Evolutionary conservation across 2,797 vertebrate species (phyloP), one percentile per base, ranked within the genome.

Genomic region (Cyclura pinguis): DNA sequence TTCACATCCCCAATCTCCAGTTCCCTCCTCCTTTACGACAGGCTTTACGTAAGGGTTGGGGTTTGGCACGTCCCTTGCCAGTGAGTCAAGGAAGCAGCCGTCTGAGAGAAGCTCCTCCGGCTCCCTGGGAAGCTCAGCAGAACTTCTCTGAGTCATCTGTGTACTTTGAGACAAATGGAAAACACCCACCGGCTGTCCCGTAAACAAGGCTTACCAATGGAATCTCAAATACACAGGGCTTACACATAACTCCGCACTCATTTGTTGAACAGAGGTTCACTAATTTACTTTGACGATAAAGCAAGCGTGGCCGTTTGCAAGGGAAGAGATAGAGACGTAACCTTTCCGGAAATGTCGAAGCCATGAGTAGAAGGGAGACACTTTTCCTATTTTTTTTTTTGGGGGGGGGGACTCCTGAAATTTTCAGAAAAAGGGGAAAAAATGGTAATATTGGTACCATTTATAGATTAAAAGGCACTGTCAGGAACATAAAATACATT

Each of bases 41-140:
- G 67, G 55, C 59, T 89, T 89, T 88, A 38, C 16, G 67, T 69
- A 92, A 16, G 10, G 59, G 24, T 32, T 22, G 29, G 81, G 24
- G 29, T 86, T 88, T 78, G 57, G 72, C 38, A 35, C 20, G 27
- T 6, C 80, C 78, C 35, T 59, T 52, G 85, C 42, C 0, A 24
- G 77, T 57, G 55, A 73, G 2, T 91, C 55, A 83, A 88, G 83
- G n/a, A 7, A 1, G 0, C n/a, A 7, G 18, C 74, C 64, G 80
- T 89, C 88, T 47, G 89, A 55, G 86, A 62, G 76, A 77, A 8
- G 32, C 82, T 84, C 92, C 86, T n/a, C 90, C 85, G 64, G 20
- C 59, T 82, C 78, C 42, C 50, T 22, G 42, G 67, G 73, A 90
- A 80, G 55, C 76, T 74, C 64, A 59, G 62, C 83, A 85, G 85